Conservation (phyloP, 2,797 vertebrate species). For the Alca torda region DNA sequence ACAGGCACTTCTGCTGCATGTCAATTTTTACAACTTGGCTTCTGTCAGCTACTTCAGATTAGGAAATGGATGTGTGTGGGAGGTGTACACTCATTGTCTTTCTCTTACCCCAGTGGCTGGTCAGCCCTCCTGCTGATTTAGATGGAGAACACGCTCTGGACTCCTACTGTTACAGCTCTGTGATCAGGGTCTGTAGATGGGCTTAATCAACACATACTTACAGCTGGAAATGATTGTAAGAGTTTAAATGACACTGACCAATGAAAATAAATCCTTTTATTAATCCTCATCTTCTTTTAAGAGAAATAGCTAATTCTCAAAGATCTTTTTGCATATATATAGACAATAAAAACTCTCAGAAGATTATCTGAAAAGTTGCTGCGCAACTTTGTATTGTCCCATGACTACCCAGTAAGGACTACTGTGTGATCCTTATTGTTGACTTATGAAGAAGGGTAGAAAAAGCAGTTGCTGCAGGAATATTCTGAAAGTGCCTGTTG, state of each 20-base stretch:
- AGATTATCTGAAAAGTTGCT: neutral
- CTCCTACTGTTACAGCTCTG: rapidly evolving
- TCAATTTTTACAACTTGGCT: neutral
- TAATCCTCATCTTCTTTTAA: neutral
- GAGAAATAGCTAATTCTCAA: neutral
- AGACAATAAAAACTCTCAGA: neutral
- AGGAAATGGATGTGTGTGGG: neutral
- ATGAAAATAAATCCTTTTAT: neutral
- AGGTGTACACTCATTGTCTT: neutral
- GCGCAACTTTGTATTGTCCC: neutral
- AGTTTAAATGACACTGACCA: neutral
- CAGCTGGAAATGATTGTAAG: neutral
- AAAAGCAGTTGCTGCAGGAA: neutral
- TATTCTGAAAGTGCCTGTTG: neutral
- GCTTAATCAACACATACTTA: neutral
- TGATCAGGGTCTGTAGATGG: neutral
- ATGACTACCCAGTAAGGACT: neutral
- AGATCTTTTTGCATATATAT: neutral
- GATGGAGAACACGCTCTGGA: neutral
- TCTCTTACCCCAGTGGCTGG: neutral
- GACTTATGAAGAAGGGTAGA: neutral
- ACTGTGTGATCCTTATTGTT: neutral
- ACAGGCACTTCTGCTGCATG: neutral
- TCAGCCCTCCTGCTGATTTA: neutral
- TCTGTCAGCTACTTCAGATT: neutral